These are phyloP conservation scores for Myopa testacea DNA, from an alignment of 2,888 invertebrate genomes.

Conservation along the genomic window DNA sequence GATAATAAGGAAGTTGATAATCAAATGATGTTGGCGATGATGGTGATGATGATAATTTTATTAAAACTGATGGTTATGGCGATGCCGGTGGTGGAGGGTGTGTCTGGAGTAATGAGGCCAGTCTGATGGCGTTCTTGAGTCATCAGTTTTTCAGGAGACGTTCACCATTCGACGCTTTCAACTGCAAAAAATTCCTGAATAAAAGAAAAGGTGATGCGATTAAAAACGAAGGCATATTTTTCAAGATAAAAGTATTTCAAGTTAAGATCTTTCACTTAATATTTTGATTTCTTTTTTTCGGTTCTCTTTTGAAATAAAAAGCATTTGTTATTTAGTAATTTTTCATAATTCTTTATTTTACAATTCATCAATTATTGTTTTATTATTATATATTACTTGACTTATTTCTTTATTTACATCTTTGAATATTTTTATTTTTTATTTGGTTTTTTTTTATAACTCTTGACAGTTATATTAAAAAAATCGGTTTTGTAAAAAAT, in stretches of 20 bases:
- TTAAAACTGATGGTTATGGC: background rate
- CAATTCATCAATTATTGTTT: conserved; percentile 13
- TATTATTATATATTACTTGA: conserved; percentile 10
- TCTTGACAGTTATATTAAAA: conserved; percentile 10
- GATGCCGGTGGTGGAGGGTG: background rate
- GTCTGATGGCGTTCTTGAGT: background rate
- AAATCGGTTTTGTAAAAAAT: conserved; percentile 24
- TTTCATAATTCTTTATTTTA: conserved; percentile 36
- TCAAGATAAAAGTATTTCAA: background rate
- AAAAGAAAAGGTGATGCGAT: too few species aligned
- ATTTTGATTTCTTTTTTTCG: background rate
- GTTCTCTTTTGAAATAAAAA: background rate
- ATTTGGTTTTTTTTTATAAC: background rate
- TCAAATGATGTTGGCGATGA: background rate
- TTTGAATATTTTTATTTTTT: background rate
- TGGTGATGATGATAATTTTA: conserved; percentile 2
- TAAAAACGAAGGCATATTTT: too few species aligned
- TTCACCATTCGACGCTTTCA: background rate
- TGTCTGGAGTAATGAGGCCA: background rate
- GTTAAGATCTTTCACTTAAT: background rate
- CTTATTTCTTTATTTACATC: conserved; percentile 10
- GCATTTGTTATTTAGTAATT: background rate
- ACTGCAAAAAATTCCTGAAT: too few species aligned
- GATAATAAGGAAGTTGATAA: conserved; percentile 10
- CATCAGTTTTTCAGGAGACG: background rate